These are phyloP conservation scores for Mionectes macconnelli DNA, from an alignment of 2,113 vertebrate genomes.

Conservation along the genomic window DNA sequence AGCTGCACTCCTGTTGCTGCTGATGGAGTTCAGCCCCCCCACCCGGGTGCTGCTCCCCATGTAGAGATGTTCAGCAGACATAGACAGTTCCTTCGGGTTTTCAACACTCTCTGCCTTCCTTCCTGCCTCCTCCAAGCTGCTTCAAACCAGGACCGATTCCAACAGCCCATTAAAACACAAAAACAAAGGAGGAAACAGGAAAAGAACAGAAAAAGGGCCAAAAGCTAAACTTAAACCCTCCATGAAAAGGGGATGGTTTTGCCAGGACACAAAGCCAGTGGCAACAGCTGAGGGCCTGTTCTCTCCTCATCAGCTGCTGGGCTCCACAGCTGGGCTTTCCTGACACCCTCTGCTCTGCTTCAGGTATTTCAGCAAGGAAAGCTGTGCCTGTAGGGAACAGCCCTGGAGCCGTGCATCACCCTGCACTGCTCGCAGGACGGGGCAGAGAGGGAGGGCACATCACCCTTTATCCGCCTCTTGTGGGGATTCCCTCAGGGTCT, in stretches of 20 bases:
- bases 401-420: background rate
- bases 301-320: background rate
- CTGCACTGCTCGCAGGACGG: fast-evolving
- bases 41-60: fast-evolving
- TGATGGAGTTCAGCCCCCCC: background rate
- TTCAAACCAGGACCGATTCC: background rate
- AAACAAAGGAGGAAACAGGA: background rate
- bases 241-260: background rate
- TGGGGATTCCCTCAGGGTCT: fast-evolving
- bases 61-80: background rate
- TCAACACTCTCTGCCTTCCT: background rate
- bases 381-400: background rate
- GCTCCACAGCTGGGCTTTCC: background rate
- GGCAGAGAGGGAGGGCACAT: background rate
- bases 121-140: background rate
- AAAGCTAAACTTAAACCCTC: slow-evolving; percentile 4
- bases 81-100: background rate
- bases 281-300: background rate
- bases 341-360: background rate
- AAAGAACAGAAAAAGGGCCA: background rate
- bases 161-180: background rate
- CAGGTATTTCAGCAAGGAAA: background rate
- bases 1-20: fast-evolving
- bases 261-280: background rate
- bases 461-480: background rate